Base-by-base conservation (phyloP, 2,113 vertebrate genomes). In the Paraplagusia blochii region DNA sequence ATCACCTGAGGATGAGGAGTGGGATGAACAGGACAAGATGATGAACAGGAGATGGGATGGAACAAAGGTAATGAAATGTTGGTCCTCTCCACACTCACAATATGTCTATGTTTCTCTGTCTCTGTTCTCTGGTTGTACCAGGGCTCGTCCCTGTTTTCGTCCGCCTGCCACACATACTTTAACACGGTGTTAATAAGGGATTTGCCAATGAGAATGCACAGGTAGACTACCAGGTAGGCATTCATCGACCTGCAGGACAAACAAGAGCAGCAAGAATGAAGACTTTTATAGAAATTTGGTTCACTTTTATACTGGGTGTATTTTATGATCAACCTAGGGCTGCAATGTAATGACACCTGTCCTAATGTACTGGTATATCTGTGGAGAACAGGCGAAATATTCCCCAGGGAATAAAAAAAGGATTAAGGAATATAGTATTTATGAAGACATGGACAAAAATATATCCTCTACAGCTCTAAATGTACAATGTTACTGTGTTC, bases 171-270 rank as follows among this genome's bases (percentile, higher is more conserved):
- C 17, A 90, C 86, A 1, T 96, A 95, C 58, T 99, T 98, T 45
- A 99, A 80, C 15, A 82, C 60, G 0, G 97, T 99, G 85, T 96
- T 97, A 86, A 97, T 88, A 63, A 98, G 42, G 2, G 97, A 93
- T 85, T 98, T 99, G 79, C 93, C 90, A 87, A 99, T 90, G 19
- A 99, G 93, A 58, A 99, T 98, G 80, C 94, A 96, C 69, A 99
- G 92, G 87, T 99, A 99, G 46, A 98, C 96, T 46, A 98, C 64
- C 76, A 99, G 90, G 87, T 94, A 99, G 29, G 89, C 88, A 52
- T 99, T 98, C 97, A 99, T 98, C 4, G 97, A 99, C 78, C 95
- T 98, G 85, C 14, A 56, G 43, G 45, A 54, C 6, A 43, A 35
- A 82, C 18, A 22, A 15, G 18, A 13, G 10, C 5, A 51, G 40